Evolutionary conservation across 2,888 invertebrate species (phyloP), one percentile per base, ranked within the genome.

Genomic region (Doris montereyensis): DNA sequence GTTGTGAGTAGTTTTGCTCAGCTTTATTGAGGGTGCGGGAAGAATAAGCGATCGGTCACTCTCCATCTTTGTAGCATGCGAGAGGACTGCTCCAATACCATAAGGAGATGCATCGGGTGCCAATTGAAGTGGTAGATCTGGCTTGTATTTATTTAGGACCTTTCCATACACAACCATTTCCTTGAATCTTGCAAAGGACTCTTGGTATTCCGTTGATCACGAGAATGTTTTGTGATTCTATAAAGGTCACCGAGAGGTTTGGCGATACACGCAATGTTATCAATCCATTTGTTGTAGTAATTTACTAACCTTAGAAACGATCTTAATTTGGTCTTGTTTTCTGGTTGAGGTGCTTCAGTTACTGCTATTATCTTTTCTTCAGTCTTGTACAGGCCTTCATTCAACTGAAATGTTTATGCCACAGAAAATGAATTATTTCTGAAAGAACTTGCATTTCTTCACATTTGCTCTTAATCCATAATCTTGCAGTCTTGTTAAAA

Each of bases 41-140:
- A 17, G 89, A 91, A 83, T 89, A 92, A 0, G 87, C 86, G 35
- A 92, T 91, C 2, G 92, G 91, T 81, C 87, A 81, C 79, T 91
- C 90, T n/a, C 83, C 79, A 21, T 88, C 41, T 87, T 86, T 80
- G n/a, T 86, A 86, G 17, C 87, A 89, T 0, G n/a, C n/a, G n/a
- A n/a, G n/a, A n/a, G n/a, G n/a, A n/a, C n/a, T n/a, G n/a, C n/a
- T n/a, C n/a, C n/a, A n/a, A n/a, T n/a, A n/a, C n/a, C n/a, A n/a
- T n/a, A n/a, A n/a, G n/a, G n/a, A n/a, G n/a, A n/a, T n/a, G 91
- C 92, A 84, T 92, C 91, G 62, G 88, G 87, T 0, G 90, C 85
- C n/a, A 92, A 77, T 26, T 84, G 82, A 13, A 91, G 73, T 17
- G 82, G 84, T 21, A 83, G 73, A 8, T 21, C 73, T 10, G 86